Conservation (phyloP, 30 jellyfish, hydroid and myxozoan species). For the Aurelia coerulea region DNA sequence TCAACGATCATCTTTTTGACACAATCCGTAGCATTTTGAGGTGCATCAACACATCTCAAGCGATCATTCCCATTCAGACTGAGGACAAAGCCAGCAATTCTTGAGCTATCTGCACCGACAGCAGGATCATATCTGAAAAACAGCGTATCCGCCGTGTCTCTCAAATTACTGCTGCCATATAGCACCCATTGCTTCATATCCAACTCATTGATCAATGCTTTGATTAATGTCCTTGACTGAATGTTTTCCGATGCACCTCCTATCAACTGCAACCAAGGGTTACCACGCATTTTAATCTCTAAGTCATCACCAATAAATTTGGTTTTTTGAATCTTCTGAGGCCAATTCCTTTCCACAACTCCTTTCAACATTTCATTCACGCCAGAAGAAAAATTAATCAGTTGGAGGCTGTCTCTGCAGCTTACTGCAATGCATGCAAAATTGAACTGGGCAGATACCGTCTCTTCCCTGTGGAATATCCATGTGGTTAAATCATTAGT, state of each 20-base stretch:
- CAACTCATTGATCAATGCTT: conserved; percentile 22
- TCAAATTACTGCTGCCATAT: conserved; percentile 22
- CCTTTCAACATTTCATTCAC: not conserved
- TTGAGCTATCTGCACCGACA: conserved; percentile 15
- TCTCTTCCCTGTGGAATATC: conserved; percentile 22
- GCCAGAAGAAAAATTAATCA: not conserved
- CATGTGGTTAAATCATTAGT: conserved; percentile 10
- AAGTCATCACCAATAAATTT: not conserved
- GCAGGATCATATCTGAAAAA: conserved; percentile 34
- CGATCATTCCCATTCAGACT: conserved; percentile 52
- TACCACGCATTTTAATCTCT: conserved; percentile 59
- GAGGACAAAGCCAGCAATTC: conserved; percentile 1
- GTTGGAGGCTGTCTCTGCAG: not conserved
- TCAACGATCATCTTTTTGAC: conserved; percentile 11
- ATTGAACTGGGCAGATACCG: conserved; percentile 2
- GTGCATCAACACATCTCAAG: conserved; percentile 57
- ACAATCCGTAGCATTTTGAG: conserved; percentile 10
- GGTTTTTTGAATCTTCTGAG: conserved; percentile 5
- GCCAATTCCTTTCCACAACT: conserved; percentile 35
- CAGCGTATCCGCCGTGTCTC: conserved; percentile 27
- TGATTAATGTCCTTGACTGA: conserved; percentile 26
- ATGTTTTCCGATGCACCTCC: conserved; percentile 30
- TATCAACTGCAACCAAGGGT: conserved; percentile 57
- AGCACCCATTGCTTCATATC: conserved; percentile 27
- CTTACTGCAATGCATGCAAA: conserved; percentile 17